Conservation (phyloP, 2,888 invertebrate species). For the Pristionchus entomophagus region DNA sequence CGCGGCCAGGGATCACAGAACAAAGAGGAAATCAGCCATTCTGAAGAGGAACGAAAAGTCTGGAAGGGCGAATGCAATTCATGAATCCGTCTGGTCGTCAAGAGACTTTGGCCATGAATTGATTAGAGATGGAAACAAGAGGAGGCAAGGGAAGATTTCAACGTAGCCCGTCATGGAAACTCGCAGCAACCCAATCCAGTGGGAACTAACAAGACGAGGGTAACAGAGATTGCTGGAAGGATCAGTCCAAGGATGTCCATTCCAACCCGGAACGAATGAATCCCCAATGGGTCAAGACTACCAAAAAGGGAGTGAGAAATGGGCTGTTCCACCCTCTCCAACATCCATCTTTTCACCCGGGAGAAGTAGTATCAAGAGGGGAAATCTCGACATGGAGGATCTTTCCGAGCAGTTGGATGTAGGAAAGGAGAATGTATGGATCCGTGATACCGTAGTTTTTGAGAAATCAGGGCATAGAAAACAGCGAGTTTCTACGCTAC, state of each 20-base stretch:
- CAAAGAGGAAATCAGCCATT: background rate
- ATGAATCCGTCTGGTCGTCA: background rate
- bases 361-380: background rate
- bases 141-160: background rate
- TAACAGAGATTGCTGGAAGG: background rate
- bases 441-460: too few species aligned
- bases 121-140: background rate
- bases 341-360: background rate
- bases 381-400: background rate
- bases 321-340: background rate
- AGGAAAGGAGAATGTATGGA: too few species aligned
- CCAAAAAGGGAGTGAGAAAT: background rate
- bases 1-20: background rate
- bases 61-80: background rate
- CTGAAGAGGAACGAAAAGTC: background rate
- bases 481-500: too few species aligned
- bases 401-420: too few species aligned
- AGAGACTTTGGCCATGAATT: background rate
- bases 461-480: too few species aligned
- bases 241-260: too few species aligned
- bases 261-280: background rate
- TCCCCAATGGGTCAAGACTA: background rate
- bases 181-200: background rate
- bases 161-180: background rate
- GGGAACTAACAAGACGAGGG: slow-evolving; percentile 7